Evolutionary conservation across 2,888 invertebrate species (phyloP).

Genomic region (Rhimphoctona megacephalus): DNA sequence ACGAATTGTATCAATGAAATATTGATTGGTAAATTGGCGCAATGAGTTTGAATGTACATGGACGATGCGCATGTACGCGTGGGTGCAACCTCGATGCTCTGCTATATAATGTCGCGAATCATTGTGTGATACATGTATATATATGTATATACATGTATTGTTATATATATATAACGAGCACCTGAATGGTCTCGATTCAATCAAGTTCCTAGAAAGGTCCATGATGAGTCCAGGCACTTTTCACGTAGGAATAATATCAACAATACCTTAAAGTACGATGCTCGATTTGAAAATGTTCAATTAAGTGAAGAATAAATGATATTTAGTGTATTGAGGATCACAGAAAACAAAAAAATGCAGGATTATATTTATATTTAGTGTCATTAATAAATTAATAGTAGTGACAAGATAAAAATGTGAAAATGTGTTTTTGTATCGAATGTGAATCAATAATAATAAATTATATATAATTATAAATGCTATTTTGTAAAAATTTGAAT

Average conservation of each 20-base stretch:
- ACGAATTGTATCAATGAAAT: slow-evolving; percentile 32
- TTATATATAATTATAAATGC: background rate
- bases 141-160: background rate
- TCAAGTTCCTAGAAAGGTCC: slow-evolving; percentile 35
- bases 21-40: slow-evolving; percentile 46
- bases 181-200: slow-evolving; percentile 49
- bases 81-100: slow-evolving; percentile 30
- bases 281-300: background rate
- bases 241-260: background rate
- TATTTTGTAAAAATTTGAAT: background rate
- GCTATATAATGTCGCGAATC: slow-evolving; percentile 3
- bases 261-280: background rate
- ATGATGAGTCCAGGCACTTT: background rate
- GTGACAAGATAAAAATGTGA: background rate
- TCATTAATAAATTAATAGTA: background rate
- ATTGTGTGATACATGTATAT: background rate
- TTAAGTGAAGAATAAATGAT: background rate
- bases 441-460: background rate
- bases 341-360: background rate
- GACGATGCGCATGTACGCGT: slow-evolving; percentile 9
- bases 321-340: background rate
- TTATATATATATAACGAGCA: slow-evolving; percentile 2
- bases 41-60: slow-evolving; percentile 30
- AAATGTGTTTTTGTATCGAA: background rate
- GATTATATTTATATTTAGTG: background rate